Base-by-base conservation (phyloP, 2,113 vertebrate genomes). In the Perca schrenkii region DNA sequence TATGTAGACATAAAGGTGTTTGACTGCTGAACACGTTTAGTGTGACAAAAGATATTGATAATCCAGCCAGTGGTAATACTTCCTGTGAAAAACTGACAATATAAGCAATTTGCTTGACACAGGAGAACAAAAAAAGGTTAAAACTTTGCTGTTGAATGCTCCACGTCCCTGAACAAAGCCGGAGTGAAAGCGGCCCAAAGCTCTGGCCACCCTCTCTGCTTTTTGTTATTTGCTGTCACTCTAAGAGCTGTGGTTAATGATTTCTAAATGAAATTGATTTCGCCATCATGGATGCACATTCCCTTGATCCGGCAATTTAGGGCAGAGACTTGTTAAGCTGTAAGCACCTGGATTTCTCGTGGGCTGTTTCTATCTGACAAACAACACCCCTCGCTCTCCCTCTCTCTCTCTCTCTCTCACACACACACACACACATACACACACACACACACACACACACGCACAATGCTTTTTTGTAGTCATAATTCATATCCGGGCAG, bases 241-340 rank as follows among this genome's bases (percentile, higher is more conserved):
- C 60, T 66, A 50, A 65, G 74, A 70, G 67, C 36, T 2, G 56
- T 40, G 10, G 49, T 69, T 92, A 88, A 93, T 86, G 89, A 92
- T 68, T 71, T 89, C 76, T 91, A 87, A 93, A 94, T 90, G 60
- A 93, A 94, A 94, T 94, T 79, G 80, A 92, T 92, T 89, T 83
- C 3, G 28, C 84, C 69, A 80, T 92, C 91, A 75, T 16, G 8
- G 75, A 90, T 77, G 72, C 82, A 82, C 74, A 61, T 86, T 84
- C 74, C 77, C 79, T 52, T 69, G 74, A 84, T 91, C 63, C 50
- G 67, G 36, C 68, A 52, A 87, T 92, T 88, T 89, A 89, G 84
- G 60, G 64, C 40, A 19, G 19, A 77, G 86, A 83, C 82, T 36
- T 89, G 85, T 69, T 72, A 64, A 40, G 82, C 68, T 80, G 74